Percentiles rank a stretch among this genome's conserved stretches.
These are phyloP conservation scores for Calliphora vicina DNA, from an alignment of 1,140 invertebrate species.

Conservation along the genomic window DNA sequence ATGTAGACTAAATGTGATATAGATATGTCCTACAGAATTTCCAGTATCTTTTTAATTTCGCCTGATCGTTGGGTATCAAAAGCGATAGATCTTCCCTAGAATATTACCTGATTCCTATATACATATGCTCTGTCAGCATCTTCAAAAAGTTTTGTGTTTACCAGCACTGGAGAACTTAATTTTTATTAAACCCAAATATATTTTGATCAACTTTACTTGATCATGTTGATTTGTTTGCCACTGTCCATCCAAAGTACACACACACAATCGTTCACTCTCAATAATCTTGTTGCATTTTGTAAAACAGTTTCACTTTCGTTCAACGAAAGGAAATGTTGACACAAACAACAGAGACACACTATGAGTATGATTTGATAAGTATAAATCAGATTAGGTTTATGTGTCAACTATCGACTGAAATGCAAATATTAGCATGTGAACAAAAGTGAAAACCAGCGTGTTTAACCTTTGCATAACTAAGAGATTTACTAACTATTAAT, in stretches of 20 bases:
- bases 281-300: background rate
- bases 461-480: no score
- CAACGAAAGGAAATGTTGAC: background rate
- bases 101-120: no score
- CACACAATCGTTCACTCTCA: background rate
- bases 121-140: no score
- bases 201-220: background rate
- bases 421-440: background rate
- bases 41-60: no score
- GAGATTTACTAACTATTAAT: no score
- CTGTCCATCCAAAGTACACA: no score
- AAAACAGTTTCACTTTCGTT: background rate
- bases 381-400: background rate
- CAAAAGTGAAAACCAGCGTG: background rate
- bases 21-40: no score
- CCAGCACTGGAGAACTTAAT: no score
- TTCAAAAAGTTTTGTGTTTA: no score
- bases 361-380: background rate
- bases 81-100: no score
- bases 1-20: no score
- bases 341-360: background rate
- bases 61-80: no score
- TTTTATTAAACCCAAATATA: background rate
- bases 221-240: background rate
- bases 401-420: conserved; percentile 4